phyloP scores from a whole-genome alignment of 2,113 vertebrate genomes.

The Numida meleagris region DNA sequence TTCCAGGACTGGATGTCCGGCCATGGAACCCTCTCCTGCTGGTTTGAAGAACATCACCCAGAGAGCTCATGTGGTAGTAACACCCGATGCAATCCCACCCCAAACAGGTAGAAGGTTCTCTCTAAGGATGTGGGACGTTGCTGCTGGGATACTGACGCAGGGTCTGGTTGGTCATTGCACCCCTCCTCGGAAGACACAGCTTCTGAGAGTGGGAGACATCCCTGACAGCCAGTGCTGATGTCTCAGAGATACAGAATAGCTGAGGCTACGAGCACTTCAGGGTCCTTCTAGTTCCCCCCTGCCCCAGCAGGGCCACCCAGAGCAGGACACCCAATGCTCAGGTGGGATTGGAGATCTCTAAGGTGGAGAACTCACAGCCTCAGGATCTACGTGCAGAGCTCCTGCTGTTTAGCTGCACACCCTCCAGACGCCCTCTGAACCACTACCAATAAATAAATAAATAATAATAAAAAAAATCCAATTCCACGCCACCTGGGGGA shows the following conservation, averaged over 20 bases:
- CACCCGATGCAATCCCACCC: background rate
- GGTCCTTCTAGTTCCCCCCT: background rate
- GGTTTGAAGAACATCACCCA: background rate
- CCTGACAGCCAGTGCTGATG: background rate
- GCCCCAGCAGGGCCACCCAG: background rate
- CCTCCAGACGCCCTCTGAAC: background rate
- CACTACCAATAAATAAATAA: background rate
- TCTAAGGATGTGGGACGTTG: background rate
- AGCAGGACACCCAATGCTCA: background rate
- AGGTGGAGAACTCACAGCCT: background rate
- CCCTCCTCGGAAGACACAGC: background rate
- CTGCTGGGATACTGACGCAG: background rate
- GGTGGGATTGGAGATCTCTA: background rate
- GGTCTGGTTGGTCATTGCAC: background rate
- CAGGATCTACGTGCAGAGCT: background rate
- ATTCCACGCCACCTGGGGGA: background rate
- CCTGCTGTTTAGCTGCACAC: background rate
- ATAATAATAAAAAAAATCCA: no score
- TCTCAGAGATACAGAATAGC: background rate
- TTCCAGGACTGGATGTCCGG: background rate
- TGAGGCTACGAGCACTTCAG: background rate
- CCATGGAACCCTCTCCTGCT: background rate
- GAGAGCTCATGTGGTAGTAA: background rate
- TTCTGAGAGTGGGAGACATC: background rate
- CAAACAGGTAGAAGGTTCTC: background rate